Evolutionary conservation across 2,888 invertebrate genomes (phyloP).

Genomic region (Troides helena): DNA sequence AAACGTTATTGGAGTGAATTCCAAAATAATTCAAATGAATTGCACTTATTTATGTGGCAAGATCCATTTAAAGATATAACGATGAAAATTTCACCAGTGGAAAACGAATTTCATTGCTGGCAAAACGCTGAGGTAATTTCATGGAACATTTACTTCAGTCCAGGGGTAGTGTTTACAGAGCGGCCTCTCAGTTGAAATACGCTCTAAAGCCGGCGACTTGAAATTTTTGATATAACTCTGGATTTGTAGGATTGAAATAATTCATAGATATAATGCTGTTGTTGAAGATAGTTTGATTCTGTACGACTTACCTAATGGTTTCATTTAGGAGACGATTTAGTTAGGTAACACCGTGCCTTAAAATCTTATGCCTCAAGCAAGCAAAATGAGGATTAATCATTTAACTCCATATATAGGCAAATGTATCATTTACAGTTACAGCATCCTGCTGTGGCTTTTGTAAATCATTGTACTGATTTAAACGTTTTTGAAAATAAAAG

Average conservation of each 20-base stretch:
- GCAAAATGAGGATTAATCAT: no score
- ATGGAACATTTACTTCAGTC: constrained; percentile 67
- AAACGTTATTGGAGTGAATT: not conserved
- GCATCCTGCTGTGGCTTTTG: no score
- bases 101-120: constrained; percentile 40
- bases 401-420: no score
- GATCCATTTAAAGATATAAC: constrained; percentile 25
- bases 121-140: constrained; percentile 69
- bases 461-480: no score
- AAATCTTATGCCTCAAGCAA: no score
- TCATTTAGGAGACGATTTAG: no score
- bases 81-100: constrained; percentile 22
- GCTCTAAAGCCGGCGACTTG: constrained; percentile 24
- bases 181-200: constrained; percentile 26
- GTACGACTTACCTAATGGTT: not conserved
- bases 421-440: no score
- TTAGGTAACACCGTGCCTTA: no score
- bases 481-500: no score
- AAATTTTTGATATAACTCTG: constrained; percentile 29
- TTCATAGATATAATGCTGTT: constrained; percentile 6
- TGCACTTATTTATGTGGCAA: constrained; percentile 18
- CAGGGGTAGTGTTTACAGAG: constrained; percentile 62
- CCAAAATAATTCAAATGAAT: constrained; percentile 22
- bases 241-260: constrained; percentile 23
- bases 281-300: not conserved